Percentiles rank a stretch among this genome's conserved stretches.
Conservation (phyloP, 2,113 vertebrate species). For the Phycodurus eques region DNA sequence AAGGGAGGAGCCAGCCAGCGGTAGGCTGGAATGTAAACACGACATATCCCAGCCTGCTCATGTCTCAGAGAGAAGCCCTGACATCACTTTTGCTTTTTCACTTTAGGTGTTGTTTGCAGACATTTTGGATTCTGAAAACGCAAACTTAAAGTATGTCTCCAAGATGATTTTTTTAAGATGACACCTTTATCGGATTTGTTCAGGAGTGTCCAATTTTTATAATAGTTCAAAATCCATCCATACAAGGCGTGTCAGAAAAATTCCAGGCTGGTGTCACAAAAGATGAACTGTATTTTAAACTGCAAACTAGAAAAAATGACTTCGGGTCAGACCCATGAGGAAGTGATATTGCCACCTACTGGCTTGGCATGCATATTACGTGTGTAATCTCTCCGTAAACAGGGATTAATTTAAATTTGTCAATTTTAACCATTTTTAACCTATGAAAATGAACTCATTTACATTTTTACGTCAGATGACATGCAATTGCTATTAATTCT, state of each 20-base stretch:
- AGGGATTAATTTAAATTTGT: not conserved
- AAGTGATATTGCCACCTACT: not conserved
- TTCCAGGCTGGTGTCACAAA: not conserved
- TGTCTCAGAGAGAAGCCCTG: conserved; percentile 23
- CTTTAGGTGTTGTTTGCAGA: not conserved
- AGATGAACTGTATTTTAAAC: not conserved
- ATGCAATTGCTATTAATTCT: no score
- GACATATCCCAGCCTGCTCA: conserved; percentile 43
- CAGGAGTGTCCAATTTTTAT: not conserved
- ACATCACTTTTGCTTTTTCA: conserved; percentile 6
- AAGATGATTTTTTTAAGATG: not conserved
- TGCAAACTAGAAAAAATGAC: not conserved
- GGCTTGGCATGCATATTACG: not conserved
- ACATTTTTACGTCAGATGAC: no score
- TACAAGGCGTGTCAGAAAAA: not conserved
- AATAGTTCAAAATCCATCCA: not conserved
- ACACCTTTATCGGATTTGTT: not conserved
- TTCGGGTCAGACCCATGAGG: not conserved
- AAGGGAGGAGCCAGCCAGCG: conserved; percentile 46
- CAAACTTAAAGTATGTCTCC: not conserved
- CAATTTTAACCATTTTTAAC: no score
- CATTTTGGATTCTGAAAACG: not conserved
- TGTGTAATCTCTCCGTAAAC: not conserved
- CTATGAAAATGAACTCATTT: not conserved
- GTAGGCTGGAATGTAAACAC: conserved; percentile 60